Percentiles rank a stretch among this genome's conserved stretches.
These are phyloP conservation scores for Pycnomerus fuliginosus DNA, from an alignment of 2,888 invertebrate species.

Conservation along the genomic window DNA sequence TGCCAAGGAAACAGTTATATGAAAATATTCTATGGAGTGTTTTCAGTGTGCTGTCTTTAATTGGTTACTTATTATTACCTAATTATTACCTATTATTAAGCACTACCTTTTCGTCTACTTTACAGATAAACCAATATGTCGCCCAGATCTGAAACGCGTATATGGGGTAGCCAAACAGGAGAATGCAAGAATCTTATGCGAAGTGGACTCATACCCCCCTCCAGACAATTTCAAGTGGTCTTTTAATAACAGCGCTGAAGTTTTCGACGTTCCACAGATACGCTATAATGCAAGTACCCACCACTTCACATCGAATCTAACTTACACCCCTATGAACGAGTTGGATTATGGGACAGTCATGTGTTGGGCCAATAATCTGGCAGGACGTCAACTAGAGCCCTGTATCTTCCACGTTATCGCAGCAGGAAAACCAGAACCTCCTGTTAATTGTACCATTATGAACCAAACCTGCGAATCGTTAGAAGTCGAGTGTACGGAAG, in stretches of 20 bases:
- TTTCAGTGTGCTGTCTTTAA: no score
- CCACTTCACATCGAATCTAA: conserved; percentile 65
- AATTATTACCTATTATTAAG: background rate
- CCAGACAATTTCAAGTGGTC: conserved; percentile 85
- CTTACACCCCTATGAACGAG: conserved; percentile 74
- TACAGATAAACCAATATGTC: conserved; percentile 82
- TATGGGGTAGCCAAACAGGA: conserved; percentile 84
- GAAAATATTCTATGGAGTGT: no score
- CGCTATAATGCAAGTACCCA: conserved; percentile 60
- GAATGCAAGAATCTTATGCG: conserved; percentile 75
- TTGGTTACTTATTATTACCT: background rate
- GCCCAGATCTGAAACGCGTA: conserved; percentile 70
- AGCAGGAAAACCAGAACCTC: conserved; percentile 75
- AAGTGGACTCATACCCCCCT: conserved; percentile 82
- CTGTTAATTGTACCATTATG: conserved; percentile 72
- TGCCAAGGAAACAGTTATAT: no score
- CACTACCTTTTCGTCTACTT: conserved; percentile 16
- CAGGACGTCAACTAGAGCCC: conserved; percentile 68
- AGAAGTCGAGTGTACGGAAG: conserved; percentile 70
- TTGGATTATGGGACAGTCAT: conserved; percentile 72
- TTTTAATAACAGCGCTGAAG: conserved; percentile 85
- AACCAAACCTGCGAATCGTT: conserved; percentile 79
- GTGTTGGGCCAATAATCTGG: conserved; percentile 71
- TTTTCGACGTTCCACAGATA: conserved; percentile 70
- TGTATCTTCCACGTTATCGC: conserved; percentile 75